These are phyloP conservation scores for Octomys mimax DNA, from an alignment of 2,797 vertebrate genomes.

Conservation along the genomic window DNA sequence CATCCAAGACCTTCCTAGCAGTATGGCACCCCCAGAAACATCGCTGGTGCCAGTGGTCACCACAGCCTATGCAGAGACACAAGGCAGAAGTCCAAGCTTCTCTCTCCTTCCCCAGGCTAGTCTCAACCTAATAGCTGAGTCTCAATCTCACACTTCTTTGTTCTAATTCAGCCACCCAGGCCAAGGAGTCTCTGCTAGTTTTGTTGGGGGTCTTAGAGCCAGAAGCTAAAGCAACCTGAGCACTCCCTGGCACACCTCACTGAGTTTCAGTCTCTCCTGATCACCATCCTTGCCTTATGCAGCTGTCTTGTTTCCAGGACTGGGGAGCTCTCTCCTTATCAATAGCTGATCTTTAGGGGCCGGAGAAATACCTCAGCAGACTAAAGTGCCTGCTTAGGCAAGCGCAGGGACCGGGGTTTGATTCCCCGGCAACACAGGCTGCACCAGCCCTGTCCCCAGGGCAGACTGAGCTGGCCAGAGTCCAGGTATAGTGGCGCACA, in stretches of 20 bases:
- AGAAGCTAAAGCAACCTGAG: not conserved
- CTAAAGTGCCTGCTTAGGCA: no score
- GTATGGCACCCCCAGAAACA: not conserved
- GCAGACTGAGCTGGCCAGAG: no score
- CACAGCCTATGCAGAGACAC: not conserved
- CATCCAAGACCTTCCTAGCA: not conserved
- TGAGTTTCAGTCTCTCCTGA: not conserved
- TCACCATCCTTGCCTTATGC: not conserved
- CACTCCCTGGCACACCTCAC: no score
- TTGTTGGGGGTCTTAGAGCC: not conserved
- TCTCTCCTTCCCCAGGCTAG: not conserved
- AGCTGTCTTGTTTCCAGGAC: not conserved
- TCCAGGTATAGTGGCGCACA: no score
- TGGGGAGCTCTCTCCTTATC: not conserved
- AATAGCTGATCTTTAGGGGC: not conserved
- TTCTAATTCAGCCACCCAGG: not conserved
- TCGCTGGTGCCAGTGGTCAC: rapidly evolving
- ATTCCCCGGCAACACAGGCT: no score
- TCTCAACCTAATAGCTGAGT: not conserved
- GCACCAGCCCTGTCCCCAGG: no score
- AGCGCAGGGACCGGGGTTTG: no score
- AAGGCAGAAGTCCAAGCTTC: not conserved
- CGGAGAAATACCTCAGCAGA: no score
- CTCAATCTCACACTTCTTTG: not conserved
- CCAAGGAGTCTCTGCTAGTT: not conserved